Percentiles rank a stretch among this genome's conserved stretches.
Conservation (phyloP, 2,797 vertebrate genomes). For the Channallabes apus region DNA sequence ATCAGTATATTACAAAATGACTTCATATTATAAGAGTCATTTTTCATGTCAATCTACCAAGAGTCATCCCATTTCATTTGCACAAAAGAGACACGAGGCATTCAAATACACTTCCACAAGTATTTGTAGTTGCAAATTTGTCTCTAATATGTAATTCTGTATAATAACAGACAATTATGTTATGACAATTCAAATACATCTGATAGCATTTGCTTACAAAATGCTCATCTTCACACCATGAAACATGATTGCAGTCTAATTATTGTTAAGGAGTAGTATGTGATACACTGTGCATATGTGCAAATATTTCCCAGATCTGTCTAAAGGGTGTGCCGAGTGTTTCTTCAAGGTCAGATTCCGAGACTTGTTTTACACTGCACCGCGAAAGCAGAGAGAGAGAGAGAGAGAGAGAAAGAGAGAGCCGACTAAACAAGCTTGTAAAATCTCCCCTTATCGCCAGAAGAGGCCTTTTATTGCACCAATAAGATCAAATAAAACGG, state of each 20-base stretch:
- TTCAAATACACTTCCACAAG: not conserved
- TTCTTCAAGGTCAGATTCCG: conserved; percentile 40
- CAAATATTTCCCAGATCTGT: conserved; percentile 30
- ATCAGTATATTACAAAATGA: not conserved
- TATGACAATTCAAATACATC: too few relatives aligned
- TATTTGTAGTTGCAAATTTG: not conserved
- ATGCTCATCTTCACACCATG: not conserved
- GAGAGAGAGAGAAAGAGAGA: not conserved
- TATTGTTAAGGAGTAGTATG: not conserved
- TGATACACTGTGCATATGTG: not conserved
- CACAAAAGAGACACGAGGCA: not conserved
- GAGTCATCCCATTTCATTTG: not conserved
- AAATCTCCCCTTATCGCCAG: conserved; percentile 55
- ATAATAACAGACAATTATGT: conserved; percentile 9
- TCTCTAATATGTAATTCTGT: not conserved
- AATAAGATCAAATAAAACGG: conserved; percentile 55
- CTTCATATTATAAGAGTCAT: not conserved
- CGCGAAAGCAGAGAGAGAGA: conserved; percentile 19
- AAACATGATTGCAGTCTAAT: not conserved
- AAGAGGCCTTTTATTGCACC: conserved; percentile 48
- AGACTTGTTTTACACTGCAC: conserved; percentile 38
- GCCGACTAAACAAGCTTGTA: conserved; percentile 43
- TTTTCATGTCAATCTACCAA: not conserved
- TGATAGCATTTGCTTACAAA: not conserved
- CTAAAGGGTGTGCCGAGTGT: conserved; percentile 26